Percentiles rank a stretch among this genome's conserved stretches.
Conservation (phyloP, 2,888 invertebrate genomes). For the Shargacucullia verbasci region DNA sequence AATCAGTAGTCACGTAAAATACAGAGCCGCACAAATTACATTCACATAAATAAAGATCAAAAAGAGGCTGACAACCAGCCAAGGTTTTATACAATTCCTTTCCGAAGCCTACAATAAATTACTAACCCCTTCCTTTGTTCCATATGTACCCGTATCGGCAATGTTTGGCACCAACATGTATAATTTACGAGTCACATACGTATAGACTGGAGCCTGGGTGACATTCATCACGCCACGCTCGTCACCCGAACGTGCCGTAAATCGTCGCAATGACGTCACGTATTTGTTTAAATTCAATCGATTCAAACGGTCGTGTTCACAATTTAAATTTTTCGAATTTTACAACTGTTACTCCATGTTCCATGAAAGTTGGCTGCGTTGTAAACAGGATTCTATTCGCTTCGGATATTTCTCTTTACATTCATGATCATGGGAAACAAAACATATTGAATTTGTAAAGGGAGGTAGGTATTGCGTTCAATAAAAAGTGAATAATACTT, state of each 20-base stretch:
- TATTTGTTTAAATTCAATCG: conserved; percentile 58
- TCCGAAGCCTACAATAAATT: conserved; percentile 47
- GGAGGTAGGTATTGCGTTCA: background rate
- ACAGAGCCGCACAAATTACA: background rate
- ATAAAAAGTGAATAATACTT: conserved; percentile 6
- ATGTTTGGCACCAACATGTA: conserved; percentile 55
- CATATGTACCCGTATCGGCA: conserved; percentile 44
- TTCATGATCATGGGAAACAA: background rate
- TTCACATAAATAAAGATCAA: conserved; percentile 18
- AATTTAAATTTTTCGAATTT: conserved; percentile 36
- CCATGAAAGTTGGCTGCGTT: conserved; percentile 21
- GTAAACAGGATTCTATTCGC: conserved; percentile 20
- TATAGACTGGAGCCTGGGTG: conserved; percentile 49
- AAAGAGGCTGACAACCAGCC: conserved; percentile 11
- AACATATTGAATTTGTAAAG: conserved; percentile 7
- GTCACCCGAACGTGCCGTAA: conserved; percentile 64
- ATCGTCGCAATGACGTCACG: conserved; percentile 55
- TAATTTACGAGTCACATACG: conserved; percentile 54
- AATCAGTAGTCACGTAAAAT: conserved; percentile 7
- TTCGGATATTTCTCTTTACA: conserved; percentile 15
- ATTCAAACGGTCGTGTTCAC: conserved; percentile 39
- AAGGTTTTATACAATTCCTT: conserved; percentile 38
- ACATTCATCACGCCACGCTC: conserved; percentile 64
- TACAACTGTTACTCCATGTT: conserved; percentile 33
- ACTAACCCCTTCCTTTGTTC: conserved; percentile 45